A percentile compares a stretch with the other conserved stretches of the same genome.
phyloP scores from a whole-genome alignment of 2,797 vertebrate species.

The Sebastes nivosus region DNA sequence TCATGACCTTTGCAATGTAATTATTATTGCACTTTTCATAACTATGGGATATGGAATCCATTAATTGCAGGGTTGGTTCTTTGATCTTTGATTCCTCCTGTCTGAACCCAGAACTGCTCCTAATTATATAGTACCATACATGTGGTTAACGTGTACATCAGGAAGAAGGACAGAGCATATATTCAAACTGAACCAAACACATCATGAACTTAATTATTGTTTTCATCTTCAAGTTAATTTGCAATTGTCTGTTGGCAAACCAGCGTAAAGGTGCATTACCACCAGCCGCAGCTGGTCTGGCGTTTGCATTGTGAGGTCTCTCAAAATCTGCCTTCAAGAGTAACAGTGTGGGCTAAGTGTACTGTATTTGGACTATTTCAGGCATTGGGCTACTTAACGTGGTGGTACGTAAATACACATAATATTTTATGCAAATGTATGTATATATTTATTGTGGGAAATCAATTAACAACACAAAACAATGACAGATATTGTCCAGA shows the following conservation, averaged over 20 bases:
- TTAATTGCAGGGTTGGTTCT: constrained; percentile 4
- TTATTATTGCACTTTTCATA: constrained; percentile 12
- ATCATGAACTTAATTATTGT: constrained; percentile 26
- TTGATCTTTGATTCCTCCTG: not conserved
- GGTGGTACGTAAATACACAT: not conserved
- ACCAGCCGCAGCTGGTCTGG: not conserved
- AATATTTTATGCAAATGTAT: too few relatives aligned
- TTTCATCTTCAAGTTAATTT: constrained; percentile 2
- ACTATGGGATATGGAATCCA: not conserved
- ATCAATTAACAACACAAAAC: too few relatives aligned
- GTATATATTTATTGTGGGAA: too few relatives aligned
- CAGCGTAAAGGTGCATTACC: not conserved
- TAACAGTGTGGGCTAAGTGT: not conserved
- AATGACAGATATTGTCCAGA: too few relatives aligned
- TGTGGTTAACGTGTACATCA: constrained; percentile 3
- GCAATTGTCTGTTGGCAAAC: constrained; percentile 1
- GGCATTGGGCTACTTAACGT: too few relatives aligned
- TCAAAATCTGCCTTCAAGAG: not conserved
- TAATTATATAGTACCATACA: constrained; percentile 6
- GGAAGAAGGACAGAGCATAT: not conserved
- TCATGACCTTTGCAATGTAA: not conserved
- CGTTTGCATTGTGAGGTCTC: not conserved
- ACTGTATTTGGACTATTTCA: not conserved
- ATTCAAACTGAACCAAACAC: not conserved
- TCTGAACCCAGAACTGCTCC: constrained; percentile 13